phyloP scores from a whole-genome alignment of 2,888 invertebrate genomes.

The Troides helena region DNA sequence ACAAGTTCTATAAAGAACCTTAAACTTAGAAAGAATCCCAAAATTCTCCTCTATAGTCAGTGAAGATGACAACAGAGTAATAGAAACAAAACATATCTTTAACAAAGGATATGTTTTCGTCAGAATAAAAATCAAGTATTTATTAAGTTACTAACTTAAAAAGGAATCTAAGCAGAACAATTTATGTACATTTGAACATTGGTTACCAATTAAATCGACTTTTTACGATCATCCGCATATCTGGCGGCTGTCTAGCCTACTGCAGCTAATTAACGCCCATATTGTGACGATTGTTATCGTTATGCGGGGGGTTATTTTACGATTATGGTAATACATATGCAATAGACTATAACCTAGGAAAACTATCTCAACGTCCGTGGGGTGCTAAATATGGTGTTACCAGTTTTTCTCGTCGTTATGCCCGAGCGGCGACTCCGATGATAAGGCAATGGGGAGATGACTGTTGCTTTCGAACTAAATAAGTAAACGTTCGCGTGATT shows the following conservation, averaged over 20 bases:
- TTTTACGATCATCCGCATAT: slow-evolving; percentile 24
- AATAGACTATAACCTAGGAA: slow-evolving; percentile 30
- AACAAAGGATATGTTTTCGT: too few relatives aligned
- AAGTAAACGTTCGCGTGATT: slow-evolving; percentile 13
- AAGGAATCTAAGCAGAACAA: slow-evolving; percentile 13
- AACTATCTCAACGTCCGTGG: slow-evolving; percentile 25
- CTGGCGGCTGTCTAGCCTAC: not conserved
- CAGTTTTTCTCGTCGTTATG: slow-evolving; percentile 25
- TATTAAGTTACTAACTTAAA: slow-evolving; percentile 5
- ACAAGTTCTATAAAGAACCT: too few relatives aligned
- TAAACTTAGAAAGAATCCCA: too few relatives aligned
- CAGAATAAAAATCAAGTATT: too few relatives aligned
- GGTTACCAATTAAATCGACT: slow-evolving; percentile 21
- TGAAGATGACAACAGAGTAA: too few relatives aligned
- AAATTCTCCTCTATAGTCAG: too few relatives aligned
- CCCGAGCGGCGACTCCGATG: slow-evolving; percentile 19
- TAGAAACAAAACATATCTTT: too few relatives aligned
- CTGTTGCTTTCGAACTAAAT: slow-evolving; percentile 6
- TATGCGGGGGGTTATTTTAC: slow-evolving; percentile 22
- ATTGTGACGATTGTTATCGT: slow-evolving; percentile 25
- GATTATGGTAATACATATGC: slow-evolving; percentile 26
- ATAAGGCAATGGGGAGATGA: slow-evolving; percentile 16
- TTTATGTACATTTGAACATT: slow-evolving; percentile 17
- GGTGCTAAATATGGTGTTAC: slow-evolving; percentile 27
- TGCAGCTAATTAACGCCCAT: slow-evolving; percentile 16